Base-by-base conservation (phyloP, 2,113 vertebrate species). In the Glareola pratincola region DNA sequence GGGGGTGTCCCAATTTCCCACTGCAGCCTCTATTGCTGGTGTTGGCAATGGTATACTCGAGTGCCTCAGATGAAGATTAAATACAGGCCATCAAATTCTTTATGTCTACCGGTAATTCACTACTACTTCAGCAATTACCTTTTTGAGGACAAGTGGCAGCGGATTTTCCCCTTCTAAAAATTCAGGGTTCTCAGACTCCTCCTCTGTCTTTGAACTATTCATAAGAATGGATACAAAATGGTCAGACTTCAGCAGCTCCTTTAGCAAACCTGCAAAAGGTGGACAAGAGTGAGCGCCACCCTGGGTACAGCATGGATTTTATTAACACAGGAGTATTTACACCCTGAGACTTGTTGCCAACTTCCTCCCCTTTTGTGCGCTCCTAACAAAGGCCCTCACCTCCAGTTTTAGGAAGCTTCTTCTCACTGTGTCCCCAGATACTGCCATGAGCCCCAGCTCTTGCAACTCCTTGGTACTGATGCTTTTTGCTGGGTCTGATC, bases 111-210 rank as follows among this genome's bases (percentile, higher is more conserved):
- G 20, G 39, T 26, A 93, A 81, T 26, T 85, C 30, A 72, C n/a
- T 45, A 79, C 26, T 45, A 43, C 64, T 92, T 83, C 62, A 81
- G 37, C 37, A 91, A 84, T 85, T 96, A 99, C 99, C 99, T 99
- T 99, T 98, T 99, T 99, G 90, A 99, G 98, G 85, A 99, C 95
- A 95, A 99, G 98, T 66, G 99, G 99, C 90, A 99, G 96, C 73
- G 98, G 98, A 96, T 97, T 97, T 91, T 98, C 98, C 91, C 96
- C 94, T 68, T 95, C 90, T 59, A 94, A 80, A 21, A 90, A 29
- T 12, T 96, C 75, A 8, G 83, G 76, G 73, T 85, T 93, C 83
- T 98, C 97, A 73, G 92, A 37, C 73, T 94, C 91, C 89, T 94
- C 97, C 39, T 50, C 90, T 51, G 86, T 57, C 19, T 48, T 94